Evolutionary conservation across 2,797 vertebrate species (phyloP), one percentile per base, ranked within the genome.

Genomic region (Tiaroga cobitis): DNA sequence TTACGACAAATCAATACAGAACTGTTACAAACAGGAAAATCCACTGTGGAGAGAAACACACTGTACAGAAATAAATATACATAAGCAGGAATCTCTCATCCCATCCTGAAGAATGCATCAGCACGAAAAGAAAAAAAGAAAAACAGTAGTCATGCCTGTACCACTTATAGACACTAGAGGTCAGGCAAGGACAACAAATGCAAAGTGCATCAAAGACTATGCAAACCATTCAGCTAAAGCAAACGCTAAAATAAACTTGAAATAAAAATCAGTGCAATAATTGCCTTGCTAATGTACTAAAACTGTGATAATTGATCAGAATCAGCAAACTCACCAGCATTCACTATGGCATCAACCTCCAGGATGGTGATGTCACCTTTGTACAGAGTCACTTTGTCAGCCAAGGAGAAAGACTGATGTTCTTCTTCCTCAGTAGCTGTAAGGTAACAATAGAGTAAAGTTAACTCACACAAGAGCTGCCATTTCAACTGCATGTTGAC

Each of bases 261-360:
- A 34, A 24, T 70, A 15, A 73, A 3, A 49, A 1, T 54, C 4
- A 37, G 49, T 15, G 73, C 11, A 18, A 24, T 4, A 37, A 32
- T 3, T 39, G 32, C 74, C 13, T 56, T 39, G 21, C 8, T 15
- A 43, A 43, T 2, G 26, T 46, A 16, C 2, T 15, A 29, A 54
- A 29, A 24, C 37, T 34, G n/a, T 54, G 18, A 13, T 19, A 75
- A 49, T 24, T 67, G 15, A 79, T 21, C 11, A 78, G 18, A 77
- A 82, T 69, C 37, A 4, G 37, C 39, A 90, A 81, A 90, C 97
- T 94, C 96, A 99, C 98, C 98, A 79, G 98, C 98, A 94, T 99
- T 99, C 91, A 99, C 98, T 34, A 99, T 97, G 90, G 97, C 98
- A 76, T 99, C 98, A 88, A 98, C 92, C 92, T 99, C 98, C 87